phyloP scores from a whole-genome alignment of 2,113 vertebrate species.

The Grammomys surdaster region DNA sequence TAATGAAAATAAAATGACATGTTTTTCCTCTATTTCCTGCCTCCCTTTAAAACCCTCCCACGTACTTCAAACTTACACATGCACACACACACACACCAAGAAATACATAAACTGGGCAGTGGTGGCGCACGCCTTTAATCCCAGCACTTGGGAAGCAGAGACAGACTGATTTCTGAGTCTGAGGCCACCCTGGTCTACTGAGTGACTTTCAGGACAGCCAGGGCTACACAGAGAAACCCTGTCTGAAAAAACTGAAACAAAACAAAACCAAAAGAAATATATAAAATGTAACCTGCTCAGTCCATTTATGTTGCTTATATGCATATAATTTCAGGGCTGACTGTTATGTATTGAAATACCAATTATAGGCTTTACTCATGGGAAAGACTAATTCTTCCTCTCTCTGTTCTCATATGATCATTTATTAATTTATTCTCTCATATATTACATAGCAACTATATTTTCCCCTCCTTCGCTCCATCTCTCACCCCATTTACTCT shows the following conservation, averaged over 20 bases:
- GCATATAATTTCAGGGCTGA: background rate
- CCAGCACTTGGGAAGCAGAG: too few relatives aligned
- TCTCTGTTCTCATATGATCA: too few relatives aligned
- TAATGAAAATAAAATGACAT: background rate
- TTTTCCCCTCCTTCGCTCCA: background rate
- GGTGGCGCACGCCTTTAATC: too few relatives aligned
- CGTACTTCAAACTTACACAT: background rate
- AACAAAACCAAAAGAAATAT: background rate
- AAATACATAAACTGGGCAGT: too few relatives aligned
- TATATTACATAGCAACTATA: background rate
- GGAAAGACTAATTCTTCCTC: background rate
- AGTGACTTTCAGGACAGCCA: too few relatives aligned
- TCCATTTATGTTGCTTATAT: background rate
- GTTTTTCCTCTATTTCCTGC: background rate
- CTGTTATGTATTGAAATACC: background rate
- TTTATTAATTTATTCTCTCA: background rate
- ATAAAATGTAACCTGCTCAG: background rate
- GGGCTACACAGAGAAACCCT: too few relatives aligned
- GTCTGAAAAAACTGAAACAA: too few relatives aligned
- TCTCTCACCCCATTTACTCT: background rate
- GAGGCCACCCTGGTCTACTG: too few relatives aligned
- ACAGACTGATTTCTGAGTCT: too few relatives aligned
- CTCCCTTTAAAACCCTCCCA: background rate
- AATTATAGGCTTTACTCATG: background rate
- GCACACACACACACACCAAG: background rate